Percentiles rank a stretch among this genome's conserved stretches.
phyloP scores from a whole-genome alignment of 2,113 vertebrate genomes.

The Saccopteryx leptura region DNA sequence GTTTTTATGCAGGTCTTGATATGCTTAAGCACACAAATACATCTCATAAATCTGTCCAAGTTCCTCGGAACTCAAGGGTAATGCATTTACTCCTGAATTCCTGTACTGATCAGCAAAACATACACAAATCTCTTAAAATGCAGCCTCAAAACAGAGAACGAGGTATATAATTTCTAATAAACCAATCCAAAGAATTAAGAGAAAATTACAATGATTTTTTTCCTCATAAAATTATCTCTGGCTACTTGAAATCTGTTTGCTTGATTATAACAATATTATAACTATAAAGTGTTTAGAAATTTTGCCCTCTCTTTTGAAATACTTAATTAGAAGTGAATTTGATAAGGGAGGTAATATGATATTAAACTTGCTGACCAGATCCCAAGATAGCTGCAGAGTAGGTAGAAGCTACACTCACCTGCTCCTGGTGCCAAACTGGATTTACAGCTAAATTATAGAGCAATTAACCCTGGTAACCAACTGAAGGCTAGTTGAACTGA shows the following conservation, averaged over 20 bases:
- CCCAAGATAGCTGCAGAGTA: no score
- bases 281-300: conserved; percentile 59
- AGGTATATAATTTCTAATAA: conserved; percentile 21
- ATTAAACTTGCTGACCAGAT: conserved; percentile 36
- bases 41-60: conserved; percentile 83
- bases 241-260: conserved; percentile 54
- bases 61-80: conserved; percentile 77
- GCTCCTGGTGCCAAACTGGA: no score
- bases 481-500: no score
- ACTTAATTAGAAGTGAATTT: conserved; percentile 69
- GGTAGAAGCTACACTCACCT: no score
- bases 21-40: conserved; percentile 76
- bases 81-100: conserved; percentile 79
- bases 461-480: no score
- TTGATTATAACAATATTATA: conserved; percentile 24
- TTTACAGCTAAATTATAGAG: no score
- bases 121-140: conserved; percentile 53
- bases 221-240: conserved; percentile 42
- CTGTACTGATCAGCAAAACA: conserved; percentile 67
- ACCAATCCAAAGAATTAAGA: conserved; percentile 10
- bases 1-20: conserved; percentile 78
- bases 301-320: conserved; percentile 54
- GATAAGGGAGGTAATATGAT: conserved; percentile 50
- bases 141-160: conserved; percentile 51
- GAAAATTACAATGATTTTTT: conserved; percentile 5